These are phyloP conservation scores for Diplosoma virens DNA, from an alignment of 23 tunicate genomes.

Conservation along the genomic window DNA sequence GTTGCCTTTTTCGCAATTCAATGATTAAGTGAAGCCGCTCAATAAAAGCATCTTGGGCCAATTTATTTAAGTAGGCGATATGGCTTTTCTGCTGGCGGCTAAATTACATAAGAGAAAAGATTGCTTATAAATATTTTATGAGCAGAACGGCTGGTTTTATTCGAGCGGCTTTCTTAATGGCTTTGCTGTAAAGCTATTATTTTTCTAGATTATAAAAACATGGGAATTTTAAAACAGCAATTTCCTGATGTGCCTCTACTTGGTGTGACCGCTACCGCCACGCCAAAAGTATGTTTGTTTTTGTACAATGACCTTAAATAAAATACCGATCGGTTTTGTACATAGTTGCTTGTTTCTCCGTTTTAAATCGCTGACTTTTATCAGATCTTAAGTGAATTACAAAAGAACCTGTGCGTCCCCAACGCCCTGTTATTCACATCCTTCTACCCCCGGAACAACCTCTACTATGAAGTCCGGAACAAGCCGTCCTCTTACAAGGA, in stretches of 20 bases:
- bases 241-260: conserved; percentile 85
- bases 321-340: neutral
- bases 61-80: no score
- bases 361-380: neutral
- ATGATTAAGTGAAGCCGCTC: no score
- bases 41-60: no score
- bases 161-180: no score
- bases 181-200: neutral
- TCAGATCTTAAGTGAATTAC: conserved; percentile 54
- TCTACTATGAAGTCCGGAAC: conserved; percentile 67
- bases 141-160: no score
- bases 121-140: no score
- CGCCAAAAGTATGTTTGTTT: conserved; percentile 1
- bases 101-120: no score
- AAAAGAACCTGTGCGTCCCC: conserved; percentile 52
- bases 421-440: conserved; percentile 45
- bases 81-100: no score
- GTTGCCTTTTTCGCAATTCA: no score
- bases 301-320: no score
- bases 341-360: neutral
- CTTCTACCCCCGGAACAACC: conserved; percentile 44
- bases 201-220: conserved; percentile 71
- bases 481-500: conserved; percentile 46
- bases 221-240: conserved; percentile 60
- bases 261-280: conserved; percentile 89